Base-by-base conservation (phyloP, 2,888 invertebrate genomes). In the Cheilosia urbana region DNA sequence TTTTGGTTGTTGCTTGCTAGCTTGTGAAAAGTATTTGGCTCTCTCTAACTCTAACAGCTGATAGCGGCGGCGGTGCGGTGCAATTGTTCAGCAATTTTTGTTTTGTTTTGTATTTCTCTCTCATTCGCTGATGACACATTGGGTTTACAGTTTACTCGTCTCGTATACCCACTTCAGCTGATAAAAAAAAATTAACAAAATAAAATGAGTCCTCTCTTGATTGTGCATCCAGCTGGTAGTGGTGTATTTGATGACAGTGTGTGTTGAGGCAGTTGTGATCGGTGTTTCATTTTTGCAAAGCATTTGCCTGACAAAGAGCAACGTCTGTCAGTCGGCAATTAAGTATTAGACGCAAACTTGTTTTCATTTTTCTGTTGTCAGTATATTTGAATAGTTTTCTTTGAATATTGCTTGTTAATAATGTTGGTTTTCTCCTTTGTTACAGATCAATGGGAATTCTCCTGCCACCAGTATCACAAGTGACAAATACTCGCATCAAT, bases 401-500 rank as follows among this genome's bases (percentile, higher is more conserved):
- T 49, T 19, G 2, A 24, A 17, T 34, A 27, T 62, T 45, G 5
- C 45, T 24, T 15, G 11, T 47, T 60, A 69, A 27, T 73, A 55
- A 30, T 42, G 27, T 76, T 73, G 7, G 21, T 53, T 68, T 42
- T 63, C 2, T 63, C 68, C 66, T 53, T 58, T 66, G 37, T 90
- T 90, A 2, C 87, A 92, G 92, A 91, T 92, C 92, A 55, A 92
- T 92, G 92, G 92, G 92, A 88, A 92, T 92, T 80, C 88, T 92
- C 83, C 89, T 92, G 87, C 92, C 92, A 63, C 92, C 92, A 55
- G 91, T 92, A 58, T 92, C 92, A 53, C 92, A 92, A 89, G 92
- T 92, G 88, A 92, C 92, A 81, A 92, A 92, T 76, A 91, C 92
- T 87, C 91, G 92, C 88, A 92, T 92, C 77, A 92, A 92, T 89